Evolutionary conservation across 2,113 vertebrate genomes (phyloP).

Genomic region (Cygnus buccinator): DNA sequence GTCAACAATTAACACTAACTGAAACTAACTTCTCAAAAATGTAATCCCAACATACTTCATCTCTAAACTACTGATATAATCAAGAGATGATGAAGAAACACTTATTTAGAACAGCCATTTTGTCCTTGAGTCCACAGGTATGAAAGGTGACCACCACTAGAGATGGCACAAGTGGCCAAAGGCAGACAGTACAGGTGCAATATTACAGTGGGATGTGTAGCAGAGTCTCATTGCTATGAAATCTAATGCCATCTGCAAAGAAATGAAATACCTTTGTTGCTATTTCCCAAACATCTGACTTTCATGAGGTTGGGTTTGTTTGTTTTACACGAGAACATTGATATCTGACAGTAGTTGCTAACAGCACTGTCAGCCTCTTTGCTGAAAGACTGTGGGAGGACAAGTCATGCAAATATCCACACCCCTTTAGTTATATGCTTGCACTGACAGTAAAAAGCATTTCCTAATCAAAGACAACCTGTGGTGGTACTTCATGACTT

Average conservation of each 20-base stretch:
- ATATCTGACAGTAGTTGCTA: not conserved
- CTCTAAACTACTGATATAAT: not conserved
- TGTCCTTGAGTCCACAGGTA: rapidly evolving
- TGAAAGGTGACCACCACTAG: not conserved
- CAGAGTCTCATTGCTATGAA: too few relatives aligned
- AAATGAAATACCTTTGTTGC: not conserved
- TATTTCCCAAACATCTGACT: not conserved
- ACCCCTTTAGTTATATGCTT: not conserved
- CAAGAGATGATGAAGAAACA: not conserved
- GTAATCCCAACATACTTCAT: not conserved
- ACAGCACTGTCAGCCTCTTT: not conserved
- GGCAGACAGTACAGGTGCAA: not conserved
- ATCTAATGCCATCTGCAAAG: not conserved
- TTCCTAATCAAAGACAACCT: not conserved
- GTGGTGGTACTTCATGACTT: not conserved
- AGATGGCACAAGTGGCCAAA: not conserved
- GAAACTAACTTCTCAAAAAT: not conserved
- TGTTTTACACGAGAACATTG: not conserved
- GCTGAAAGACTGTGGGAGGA: not conserved
- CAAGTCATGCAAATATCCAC: not conserved
- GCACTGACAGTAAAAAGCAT: not conserved
- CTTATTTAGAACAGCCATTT: not conserved
- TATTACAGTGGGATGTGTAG: rapidly evolving
- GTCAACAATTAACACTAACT: not conserved
- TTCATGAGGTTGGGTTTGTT: rapidly evolving